Percentiles rank a stretch among this genome's conserved stretches.
Conservation (phyloP, 2,888 invertebrate species). For the Adela reaumurella region DNA sequence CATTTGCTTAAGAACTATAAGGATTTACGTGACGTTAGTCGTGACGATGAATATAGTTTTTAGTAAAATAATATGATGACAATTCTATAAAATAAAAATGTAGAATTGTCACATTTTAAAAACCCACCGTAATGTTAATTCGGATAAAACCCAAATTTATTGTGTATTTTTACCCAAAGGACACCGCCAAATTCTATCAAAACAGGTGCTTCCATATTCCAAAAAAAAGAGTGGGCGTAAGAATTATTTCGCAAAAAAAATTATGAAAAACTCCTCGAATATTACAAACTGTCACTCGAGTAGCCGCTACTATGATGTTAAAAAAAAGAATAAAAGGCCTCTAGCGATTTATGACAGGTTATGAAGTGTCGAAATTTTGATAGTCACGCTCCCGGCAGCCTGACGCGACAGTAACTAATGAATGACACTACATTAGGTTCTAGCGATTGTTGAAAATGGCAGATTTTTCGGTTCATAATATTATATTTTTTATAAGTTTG, state of each 20-base stretch:
- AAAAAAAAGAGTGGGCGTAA: not conserved
- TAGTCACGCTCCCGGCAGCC: not conserved
- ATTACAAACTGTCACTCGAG: not conserved
- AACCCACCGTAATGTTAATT: too few species aligned
- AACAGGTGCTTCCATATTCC: not conserved
- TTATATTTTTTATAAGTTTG: too few species aligned
- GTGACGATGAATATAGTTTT: too few species aligned
- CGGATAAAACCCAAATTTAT: too few species aligned
- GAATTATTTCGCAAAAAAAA: not conserved
- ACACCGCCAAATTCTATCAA: not conserved
- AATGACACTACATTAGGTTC: not conserved
- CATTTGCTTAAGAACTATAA: too few species aligned
- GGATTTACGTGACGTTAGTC: too few species aligned
- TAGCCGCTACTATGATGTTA: not conserved
- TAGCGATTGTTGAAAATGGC: not conserved
- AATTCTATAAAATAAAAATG: too few species aligned
- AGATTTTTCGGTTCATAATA: not conserved
- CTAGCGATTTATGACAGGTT: not conserved
- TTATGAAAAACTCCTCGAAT: too few species aligned
- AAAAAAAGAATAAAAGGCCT: not conserved
- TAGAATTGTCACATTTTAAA: too few species aligned
- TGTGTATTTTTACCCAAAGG: not conserved
- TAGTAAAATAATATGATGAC: too few species aligned
- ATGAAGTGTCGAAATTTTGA: not conserved
- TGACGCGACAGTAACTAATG: not conserved